Evolutionary conservation across 2,888 invertebrate species (phyloP).

Genomic region (Sicus ferrugineus): DNA sequence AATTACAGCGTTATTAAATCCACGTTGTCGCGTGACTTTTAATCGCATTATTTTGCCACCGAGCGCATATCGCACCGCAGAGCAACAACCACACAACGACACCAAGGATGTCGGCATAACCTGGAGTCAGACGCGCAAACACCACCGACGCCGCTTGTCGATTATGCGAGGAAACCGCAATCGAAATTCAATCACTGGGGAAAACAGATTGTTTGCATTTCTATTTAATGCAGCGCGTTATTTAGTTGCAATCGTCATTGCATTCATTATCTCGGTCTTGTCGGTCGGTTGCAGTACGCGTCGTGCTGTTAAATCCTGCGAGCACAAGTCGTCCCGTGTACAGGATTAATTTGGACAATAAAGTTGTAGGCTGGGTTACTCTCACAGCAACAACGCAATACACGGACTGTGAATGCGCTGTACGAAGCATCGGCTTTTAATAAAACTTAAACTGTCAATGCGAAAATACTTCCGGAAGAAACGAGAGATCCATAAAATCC

Average conservation of each 20-base stretch:
- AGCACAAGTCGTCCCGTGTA: constrained; percentile 31
- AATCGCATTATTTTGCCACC: neutral
- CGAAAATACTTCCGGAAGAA: no score
- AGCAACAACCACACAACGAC: neutral
- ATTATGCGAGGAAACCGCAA: neutral
- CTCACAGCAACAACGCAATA: no score
- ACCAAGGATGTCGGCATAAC: neutral
- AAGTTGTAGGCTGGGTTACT: neutral
- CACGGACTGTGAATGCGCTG: no score
- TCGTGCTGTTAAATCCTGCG: neutral
- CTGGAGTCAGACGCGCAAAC: neutral
- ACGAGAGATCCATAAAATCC: no score
- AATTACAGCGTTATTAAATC: neutral
- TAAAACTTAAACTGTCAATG: no score
- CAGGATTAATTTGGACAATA: constrained; percentile 26
- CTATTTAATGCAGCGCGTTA: constrained; percentile 7
- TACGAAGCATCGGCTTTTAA: no score
- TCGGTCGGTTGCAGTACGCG: constrained; percentile 2
- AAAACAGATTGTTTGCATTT: neutral
- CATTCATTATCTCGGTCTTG: constrained; percentile 20
- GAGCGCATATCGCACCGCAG: neutral
- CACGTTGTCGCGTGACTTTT: constrained; percentile 3
- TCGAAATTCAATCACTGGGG: neutral
- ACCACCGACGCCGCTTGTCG: neutral
- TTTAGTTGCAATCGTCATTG: constrained; percentile 26